A percentile compares a stretch with the other conserved stretches of the same genome.
phyloP scores from a whole-genome alignment of 2,888 invertebrate species.

The Enoplolaimus lenunculus region DNA sequence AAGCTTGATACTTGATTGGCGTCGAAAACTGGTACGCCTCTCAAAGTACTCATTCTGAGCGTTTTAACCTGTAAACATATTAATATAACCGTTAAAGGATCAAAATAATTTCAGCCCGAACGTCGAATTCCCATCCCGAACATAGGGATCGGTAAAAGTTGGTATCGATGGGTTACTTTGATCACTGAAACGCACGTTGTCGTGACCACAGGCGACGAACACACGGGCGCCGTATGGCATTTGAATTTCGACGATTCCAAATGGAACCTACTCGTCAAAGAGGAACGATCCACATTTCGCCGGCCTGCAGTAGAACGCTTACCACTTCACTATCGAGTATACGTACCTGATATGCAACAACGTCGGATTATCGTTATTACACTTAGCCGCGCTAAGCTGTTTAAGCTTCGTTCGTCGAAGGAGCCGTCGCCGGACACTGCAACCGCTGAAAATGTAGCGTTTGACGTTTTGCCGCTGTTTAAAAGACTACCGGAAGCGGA shows the following conservation, averaged over 20 bases:
- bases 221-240: conserved; percentile 9
- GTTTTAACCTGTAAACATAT: too few relatives aligned
- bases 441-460: background rate
- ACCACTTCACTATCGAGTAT: background rate
- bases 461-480: background rate
- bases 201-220: conserved; percentile 16
- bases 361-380: background rate
- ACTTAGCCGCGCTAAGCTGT: background rate
- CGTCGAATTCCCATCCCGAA: background rate
- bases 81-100: too few relatives aligned
- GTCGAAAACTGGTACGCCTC: too few relatives aligned
- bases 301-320: background rate
- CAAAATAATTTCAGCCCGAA: background rate
- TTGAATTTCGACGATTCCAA: conserved; percentile 3
- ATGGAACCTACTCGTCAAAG: background rate
- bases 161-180: conserved; percentile 22
- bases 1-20: too few relatives aligned
- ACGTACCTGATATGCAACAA: conserved; percentile 14
- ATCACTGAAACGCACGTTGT: background rate
- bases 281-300: background rate
- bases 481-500: background rate
- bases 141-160: conserved; percentile 17
- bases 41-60: too few relatives aligned
- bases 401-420: background rate
- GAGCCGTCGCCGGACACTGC: background rate